phyloP scores from a whole-genome alignment of 2,113 vertebrate genomes.

The Pyrgilauda ruficollis region DNA sequence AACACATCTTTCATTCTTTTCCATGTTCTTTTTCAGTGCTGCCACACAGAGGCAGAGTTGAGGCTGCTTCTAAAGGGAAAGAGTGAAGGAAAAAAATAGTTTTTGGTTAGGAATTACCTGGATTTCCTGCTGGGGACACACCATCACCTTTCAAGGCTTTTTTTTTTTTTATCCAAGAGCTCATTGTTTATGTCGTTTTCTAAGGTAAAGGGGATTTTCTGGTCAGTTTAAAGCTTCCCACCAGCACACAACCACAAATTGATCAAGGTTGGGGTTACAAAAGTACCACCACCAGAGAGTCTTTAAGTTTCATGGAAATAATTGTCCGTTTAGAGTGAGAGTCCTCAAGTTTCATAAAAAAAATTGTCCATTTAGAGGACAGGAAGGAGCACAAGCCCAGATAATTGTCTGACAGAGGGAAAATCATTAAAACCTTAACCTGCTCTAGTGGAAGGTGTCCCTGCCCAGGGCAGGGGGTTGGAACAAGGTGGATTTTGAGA shows the following conservation, averaged over 20 bases:
- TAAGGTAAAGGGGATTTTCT: background rate
- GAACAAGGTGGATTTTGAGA: background rate
- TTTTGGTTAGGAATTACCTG: background rate
- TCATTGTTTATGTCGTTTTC: background rate
- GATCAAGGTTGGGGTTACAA: background rate
- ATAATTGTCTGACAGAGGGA: background rate
- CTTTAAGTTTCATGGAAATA: background rate
- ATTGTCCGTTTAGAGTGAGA: background rate
- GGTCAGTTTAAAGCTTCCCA: background rate
- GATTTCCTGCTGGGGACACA: background rate
- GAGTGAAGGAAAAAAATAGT: background rate
- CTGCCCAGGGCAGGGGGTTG: background rate
- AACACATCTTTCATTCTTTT: background rate
- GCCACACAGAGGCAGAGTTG: constrained; percentile 48
- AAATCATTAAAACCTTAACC: background rate
- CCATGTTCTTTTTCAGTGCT: background rate
- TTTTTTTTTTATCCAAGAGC: background rate
- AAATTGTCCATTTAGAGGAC: background rate
- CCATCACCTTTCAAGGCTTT: background rate
- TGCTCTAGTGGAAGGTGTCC: background rate
- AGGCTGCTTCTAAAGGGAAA: background rate
- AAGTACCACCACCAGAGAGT: background rate
- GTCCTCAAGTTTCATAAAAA: background rate
- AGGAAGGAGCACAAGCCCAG: background rate
- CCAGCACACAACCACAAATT: background rate